Percentiles rank a stretch among this genome's conserved stretches.
Evolutionary conservation across 1,140 invertebrate genomes (phyloP).

Genomic region (Glossosoma conforme): DNA sequence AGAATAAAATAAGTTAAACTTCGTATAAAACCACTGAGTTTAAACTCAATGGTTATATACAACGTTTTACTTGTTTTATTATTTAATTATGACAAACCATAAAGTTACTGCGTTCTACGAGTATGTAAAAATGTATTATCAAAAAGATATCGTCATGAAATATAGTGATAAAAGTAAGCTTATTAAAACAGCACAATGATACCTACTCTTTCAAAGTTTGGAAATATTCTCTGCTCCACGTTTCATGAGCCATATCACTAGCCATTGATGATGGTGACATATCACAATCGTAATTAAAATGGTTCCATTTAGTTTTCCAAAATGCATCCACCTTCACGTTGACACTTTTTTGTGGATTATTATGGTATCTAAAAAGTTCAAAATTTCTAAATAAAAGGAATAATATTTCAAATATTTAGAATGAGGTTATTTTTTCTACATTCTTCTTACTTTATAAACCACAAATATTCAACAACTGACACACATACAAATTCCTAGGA

Average conservation of each 20-base stretch:
- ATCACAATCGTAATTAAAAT: constrained; percentile 64
- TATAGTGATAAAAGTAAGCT: not conserved
- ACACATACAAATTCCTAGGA: too few relatives aligned
- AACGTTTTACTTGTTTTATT: too few relatives aligned
- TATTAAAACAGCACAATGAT: not conserved
- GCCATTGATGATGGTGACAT: constrained; percentile 56
- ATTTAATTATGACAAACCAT: too few relatives aligned
- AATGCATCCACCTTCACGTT: constrained; percentile 48
- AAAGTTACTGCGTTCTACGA: too few relatives aligned
- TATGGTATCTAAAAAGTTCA: constrained; percentile 33
- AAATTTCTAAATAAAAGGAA: constrained; percentile 5
- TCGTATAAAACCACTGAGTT: too few relatives aligned
- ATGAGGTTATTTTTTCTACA: too few relatives aligned
- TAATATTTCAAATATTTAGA: constrained; percentile 4
- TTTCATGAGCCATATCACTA: constrained; percentile 58
- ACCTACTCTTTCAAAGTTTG: constrained; percentile 56
- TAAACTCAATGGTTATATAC: too few relatives aligned
- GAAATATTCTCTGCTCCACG: constrained; percentile 63
- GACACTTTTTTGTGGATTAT: constrained; percentile 34
- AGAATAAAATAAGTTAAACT: too few relatives aligned
- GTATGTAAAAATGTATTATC: too few relatives aligned
- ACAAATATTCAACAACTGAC: too few relatives aligned
- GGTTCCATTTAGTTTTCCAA: constrained; percentile 46
- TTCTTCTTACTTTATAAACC: too few relatives aligned
- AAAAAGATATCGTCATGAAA: too few relatives aligned